These are phyloP conservation scores for Suillia variegata DNA, from an alignment of 2,888 invertebrate genomes.

Conservation along the genomic window DNA sequence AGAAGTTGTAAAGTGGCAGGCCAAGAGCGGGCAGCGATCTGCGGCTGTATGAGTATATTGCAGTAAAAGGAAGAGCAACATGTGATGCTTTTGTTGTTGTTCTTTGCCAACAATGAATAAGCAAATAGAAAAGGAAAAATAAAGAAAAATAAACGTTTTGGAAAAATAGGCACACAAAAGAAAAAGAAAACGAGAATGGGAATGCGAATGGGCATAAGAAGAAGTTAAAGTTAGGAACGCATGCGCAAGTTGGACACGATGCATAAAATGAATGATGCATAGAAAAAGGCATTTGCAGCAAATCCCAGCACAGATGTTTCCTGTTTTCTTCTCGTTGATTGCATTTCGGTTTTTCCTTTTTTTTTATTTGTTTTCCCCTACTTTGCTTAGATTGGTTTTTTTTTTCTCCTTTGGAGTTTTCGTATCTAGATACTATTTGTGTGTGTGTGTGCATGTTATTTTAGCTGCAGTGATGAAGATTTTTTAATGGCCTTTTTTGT, in stretches of 20 bases:
- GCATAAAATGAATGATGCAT: no score
- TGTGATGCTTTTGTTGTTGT: conserved; percentile 30
- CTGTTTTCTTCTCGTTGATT: neutral
- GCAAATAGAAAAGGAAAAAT: conserved; percentile 32
- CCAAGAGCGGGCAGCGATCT: conserved; percentile 21
- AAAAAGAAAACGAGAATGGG: neutral
- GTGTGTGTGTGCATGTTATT: neutral
- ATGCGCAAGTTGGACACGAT: neutral
- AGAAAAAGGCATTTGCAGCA: no score
- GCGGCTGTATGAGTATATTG: neutral
- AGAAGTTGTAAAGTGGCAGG: conserved; percentile 50
- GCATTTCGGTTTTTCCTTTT: neutral
- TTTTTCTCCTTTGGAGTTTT: neutral
- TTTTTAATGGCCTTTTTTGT: neutral
- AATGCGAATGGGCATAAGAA: neutral
- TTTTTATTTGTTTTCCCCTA: neutral
- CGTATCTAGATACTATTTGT: neutral
- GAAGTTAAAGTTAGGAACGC: neutral
- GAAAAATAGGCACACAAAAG: neutral
- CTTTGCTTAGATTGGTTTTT: neutral
- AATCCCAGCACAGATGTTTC: conserved; percentile 2
- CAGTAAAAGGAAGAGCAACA: conserved; percentile 49
- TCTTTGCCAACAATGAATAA: conserved; percentile 33
- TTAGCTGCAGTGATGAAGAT: neutral
- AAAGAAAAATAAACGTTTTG: conserved; percentile 18